These are phyloP conservation scores for Frankliniella fusca DNA, from an alignment of 2,888 invertebrate species.

Conservation along the genomic window DNA sequence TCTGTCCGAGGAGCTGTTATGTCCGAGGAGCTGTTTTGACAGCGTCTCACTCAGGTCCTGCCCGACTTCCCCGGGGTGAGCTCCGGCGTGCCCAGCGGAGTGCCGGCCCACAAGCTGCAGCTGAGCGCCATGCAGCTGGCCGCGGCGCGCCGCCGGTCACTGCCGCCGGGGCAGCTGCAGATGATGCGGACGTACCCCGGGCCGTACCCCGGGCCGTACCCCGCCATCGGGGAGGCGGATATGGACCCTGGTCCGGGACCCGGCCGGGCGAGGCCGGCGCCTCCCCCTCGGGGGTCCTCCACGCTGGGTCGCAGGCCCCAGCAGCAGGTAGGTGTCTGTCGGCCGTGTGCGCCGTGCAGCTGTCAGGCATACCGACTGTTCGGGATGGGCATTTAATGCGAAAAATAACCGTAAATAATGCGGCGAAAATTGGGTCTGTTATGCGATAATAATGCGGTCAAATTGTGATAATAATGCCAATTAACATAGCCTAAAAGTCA, in stretches of 20 bases:
- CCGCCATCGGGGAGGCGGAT: slow-evolving; percentile 40
- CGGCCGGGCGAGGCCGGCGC: slow-evolving; percentile 52
- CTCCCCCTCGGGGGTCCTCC: slow-evolving; percentile 67
- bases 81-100: slow-evolving; percentile 31
- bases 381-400: too few relatives aligned
- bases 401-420: too few relatives aligned
- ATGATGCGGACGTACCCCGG: slow-evolving; percentile 28
- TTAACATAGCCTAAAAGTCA: too few relatives aligned
- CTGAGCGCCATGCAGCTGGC: slow-evolving; percentile 9
- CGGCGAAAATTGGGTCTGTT: too few relatives aligned
- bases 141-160: slow-evolving; percentile 33
- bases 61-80: slow-evolving; percentile 59
- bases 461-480: too few relatives aligned
- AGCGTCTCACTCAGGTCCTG: slow-evolving; percentile 49
- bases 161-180: slow-evolving; percentile 38
- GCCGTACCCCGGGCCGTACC: slow-evolving; percentile 40
- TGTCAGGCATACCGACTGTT: slow-evolving; percentile 38
- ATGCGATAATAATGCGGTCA: too few relatives aligned
- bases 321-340: slow-evolving; percentile 45
- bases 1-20: too few relatives aligned
- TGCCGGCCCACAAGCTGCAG: slow-evolving; percentile 13
- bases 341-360: slow-evolving; percentile 47
- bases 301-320: slow-evolving; percentile 58
- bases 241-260: slow-evolving; percentile 41
- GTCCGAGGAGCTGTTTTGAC: too few relatives aligned